These are phyloP conservation scores for Procavia capensis DNA, from an alignment of 2,113 vertebrate genomes.

Conservation along the genomic window DNA sequence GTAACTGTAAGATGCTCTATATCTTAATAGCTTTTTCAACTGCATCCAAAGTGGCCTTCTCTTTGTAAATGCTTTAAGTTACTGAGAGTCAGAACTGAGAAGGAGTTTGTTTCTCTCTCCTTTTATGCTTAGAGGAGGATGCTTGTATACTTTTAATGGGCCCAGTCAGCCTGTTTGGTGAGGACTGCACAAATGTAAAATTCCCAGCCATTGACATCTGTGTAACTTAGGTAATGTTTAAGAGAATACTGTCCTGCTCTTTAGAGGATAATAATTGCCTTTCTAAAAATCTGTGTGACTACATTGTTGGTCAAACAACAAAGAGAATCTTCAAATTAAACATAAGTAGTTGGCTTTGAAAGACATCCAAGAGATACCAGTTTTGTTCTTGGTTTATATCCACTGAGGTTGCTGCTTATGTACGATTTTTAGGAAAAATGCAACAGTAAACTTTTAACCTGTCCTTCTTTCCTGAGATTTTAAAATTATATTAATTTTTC, in stretches of 20 bases:
- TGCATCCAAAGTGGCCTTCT: constrained; percentile 65
- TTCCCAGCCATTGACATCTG: background rate
- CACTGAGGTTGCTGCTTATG: background rate
- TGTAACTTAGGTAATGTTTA: background rate
- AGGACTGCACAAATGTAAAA: background rate
- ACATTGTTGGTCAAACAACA: background rate
- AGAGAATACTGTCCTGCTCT: background rate
- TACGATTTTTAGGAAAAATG: constrained; percentile 15
- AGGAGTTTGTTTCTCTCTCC: constrained; percentile 7
- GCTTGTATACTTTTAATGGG: background rate
- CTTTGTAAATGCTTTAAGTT: constrained; percentile 57
- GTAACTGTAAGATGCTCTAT: constrained; percentile 61
- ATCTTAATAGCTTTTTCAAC: constrained; percentile 73
- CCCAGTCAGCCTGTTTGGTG: background rate
- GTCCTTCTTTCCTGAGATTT: background rate
- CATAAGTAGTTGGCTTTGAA: constrained; percentile 40
- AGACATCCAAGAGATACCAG: background rate
- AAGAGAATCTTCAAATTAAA: constrained; percentile 18
- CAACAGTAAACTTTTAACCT: background rate
- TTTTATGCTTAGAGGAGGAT: background rate
- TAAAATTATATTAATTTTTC: background rate
- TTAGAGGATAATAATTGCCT: background rate
- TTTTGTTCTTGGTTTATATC: constrained; percentile 11
- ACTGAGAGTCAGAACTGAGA: constrained; percentile 49
- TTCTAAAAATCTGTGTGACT: background rate